These are phyloP conservation scores for Notiomystis cincta DNA, from an alignment of 2,113 vertebrate species.

Conservation along the genomic window DNA sequence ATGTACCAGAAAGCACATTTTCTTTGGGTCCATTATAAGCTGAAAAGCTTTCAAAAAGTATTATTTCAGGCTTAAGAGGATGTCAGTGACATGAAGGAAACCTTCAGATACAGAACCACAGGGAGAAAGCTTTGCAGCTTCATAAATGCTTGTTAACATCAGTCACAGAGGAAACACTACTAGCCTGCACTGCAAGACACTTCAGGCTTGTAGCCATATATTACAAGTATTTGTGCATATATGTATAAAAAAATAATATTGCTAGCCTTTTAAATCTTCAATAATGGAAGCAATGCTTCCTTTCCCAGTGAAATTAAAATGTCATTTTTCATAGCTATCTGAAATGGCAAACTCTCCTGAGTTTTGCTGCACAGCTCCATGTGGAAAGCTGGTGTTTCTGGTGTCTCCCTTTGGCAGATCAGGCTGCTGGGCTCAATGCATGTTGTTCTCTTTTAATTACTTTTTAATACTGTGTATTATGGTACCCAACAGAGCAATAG, in stretches of 20 bases:
- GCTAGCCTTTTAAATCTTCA: neutral
- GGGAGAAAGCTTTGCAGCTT: neutral
- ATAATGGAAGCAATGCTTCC: neutral
- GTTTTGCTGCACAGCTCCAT: neutral
- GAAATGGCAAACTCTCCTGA: neutral
- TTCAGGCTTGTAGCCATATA: neutral
- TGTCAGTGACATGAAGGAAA: neutral
- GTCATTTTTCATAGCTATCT: neutral
- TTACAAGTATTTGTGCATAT: too few relatives aligned
- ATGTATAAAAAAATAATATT: neutral
- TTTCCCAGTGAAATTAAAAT: neutral
- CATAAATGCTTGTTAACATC: neutral
- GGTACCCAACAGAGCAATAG: neutral
- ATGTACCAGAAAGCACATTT: neutral
- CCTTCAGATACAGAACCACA: neutral
- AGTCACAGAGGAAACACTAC: fast-evolving
- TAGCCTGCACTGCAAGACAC: neutral
- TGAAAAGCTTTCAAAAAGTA: neutral
- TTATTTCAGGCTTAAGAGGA: neutral
- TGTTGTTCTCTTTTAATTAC: neutral
- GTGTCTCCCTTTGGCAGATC: fast-evolving
- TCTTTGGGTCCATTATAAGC: neutral
- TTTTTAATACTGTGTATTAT: neutral
- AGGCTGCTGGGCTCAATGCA: neutral
- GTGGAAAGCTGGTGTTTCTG: neutral